These are phyloP conservation scores for Lacerta agilis DNA, from an alignment of 2,797 vertebrate species.

Conservation along the genomic window DNA sequence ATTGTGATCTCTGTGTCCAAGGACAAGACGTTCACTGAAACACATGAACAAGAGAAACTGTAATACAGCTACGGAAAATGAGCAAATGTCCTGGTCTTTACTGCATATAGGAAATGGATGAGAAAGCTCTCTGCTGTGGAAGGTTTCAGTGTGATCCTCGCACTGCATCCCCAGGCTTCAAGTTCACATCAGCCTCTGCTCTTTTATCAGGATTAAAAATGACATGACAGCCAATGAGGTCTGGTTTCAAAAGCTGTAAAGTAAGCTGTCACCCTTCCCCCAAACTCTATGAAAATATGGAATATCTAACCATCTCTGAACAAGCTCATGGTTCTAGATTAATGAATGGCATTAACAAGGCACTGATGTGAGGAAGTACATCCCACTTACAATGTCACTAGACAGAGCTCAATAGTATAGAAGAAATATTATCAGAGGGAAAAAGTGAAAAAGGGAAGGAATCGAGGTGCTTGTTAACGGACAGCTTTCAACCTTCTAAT, in stretches of 20 bases:
- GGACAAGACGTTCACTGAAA: background rate
- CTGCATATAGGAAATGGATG: conserved; percentile 3
- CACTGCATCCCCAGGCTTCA: conserved; percentile 50
- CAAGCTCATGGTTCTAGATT: conserved; percentile 78
- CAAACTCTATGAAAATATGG: conserved; percentile 72
- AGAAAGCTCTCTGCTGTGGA: background rate
- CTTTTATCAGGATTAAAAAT: conserved; percentile 77
- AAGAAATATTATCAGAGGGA: conserved; percentile 75
- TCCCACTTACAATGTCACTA: conserved; percentile 73
- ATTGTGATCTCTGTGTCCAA: background rate
- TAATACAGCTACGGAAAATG: conserved; percentile 29
- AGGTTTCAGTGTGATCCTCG: conserved; percentile 25
- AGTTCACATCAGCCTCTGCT: conserved; percentile 58
- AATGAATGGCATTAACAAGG: conserved; percentile 78
- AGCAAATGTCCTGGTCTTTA: conserved; percentile 4
- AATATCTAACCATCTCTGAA: conserved; percentile 75
- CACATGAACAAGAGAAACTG: background rate
- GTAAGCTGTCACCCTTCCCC: conserved; percentile 71
- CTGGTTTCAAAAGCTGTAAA: conserved; percentile 70
- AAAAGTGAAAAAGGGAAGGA: conserved; percentile 38
- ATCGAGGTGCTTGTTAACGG: conserved; percentile 7
- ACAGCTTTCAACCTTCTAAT: conserved; percentile 49
- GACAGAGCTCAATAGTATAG: conserved; percentile 54
- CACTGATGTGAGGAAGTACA: conserved; percentile 74
- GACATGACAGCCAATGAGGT: conserved; percentile 67